phyloP scores from a whole-genome alignment of 2,797 vertebrate genomes.

The Falco columbarius region DNA sequence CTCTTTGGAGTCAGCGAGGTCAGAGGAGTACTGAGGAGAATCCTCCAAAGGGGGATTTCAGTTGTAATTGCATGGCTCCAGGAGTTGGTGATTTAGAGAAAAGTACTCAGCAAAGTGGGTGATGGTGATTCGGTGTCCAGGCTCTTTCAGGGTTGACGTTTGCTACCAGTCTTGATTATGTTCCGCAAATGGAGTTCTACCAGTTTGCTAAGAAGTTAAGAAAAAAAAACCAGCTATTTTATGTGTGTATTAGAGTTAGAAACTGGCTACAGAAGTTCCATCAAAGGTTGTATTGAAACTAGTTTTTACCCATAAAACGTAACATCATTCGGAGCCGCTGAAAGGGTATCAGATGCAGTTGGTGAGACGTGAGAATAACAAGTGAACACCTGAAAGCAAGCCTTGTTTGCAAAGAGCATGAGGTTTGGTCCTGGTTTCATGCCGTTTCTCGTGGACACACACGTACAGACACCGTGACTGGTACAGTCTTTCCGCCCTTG shows the following conservation, averaged over 20 bases:
- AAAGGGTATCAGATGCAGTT: not conserved
- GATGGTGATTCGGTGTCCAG: not conserved
- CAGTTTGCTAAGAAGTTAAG: not conserved
- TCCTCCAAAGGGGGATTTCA: not conserved
- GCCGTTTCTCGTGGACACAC: fast-evolving
- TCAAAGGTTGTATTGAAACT: not conserved
- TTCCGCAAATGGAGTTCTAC: not conserved
- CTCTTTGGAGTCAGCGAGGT: not conserved
- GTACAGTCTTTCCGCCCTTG: not conserved
- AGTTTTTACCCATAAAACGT: not conserved
- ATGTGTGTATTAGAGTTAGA: not conserved
- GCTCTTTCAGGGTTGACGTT: not conserved
- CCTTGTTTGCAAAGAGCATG: not conserved
- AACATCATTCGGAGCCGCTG: not conserved
- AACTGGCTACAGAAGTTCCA: not conserved
- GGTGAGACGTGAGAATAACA: not conserved
- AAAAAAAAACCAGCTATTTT: not conserved
- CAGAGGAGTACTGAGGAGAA: not conserved
- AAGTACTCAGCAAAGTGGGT: not conserved
- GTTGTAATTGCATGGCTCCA: not conserved
- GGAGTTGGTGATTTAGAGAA: not conserved
- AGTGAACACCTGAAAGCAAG: not conserved
- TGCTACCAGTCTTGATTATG: not conserved
- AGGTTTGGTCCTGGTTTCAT: not conserved
- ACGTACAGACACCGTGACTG: fast-evolving